These are phyloP conservation scores for Glaucomys volans DNA, from an alignment of 2,113 vertebrate species.

Conservation along the genomic window DNA sequence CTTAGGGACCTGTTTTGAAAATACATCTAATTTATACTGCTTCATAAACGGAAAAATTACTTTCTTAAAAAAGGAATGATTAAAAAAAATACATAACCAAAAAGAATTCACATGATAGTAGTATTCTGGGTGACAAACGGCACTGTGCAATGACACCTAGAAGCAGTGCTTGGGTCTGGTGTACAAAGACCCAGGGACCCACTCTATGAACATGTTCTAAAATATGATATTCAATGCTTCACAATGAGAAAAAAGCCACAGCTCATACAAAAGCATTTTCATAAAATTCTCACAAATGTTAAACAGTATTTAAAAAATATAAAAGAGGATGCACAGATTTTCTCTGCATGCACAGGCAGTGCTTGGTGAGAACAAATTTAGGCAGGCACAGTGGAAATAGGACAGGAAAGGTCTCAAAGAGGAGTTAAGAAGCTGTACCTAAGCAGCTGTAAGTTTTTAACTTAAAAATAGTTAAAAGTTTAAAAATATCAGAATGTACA, in stretches of 20 bases:
- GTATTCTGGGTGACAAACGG: conserved; percentile 79
- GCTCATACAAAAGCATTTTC: conserved; percentile 94
- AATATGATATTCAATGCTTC: conserved; percentile 90
- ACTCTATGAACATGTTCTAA: conserved; percentile 90
- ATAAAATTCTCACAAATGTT: conserved; percentile 97
- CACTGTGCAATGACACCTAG: conserved; percentile 84
- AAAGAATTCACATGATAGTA: conserved; percentile 87
- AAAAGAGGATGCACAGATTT: conserved; percentile 94
- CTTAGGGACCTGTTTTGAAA: conserved; percentile 87
- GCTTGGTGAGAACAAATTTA: conserved; percentile 93
- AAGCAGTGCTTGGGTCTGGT: conserved; percentile 87
- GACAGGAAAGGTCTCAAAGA: conserved; percentile 81
- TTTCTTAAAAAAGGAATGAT: conserved; percentile 84
- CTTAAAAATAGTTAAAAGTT: conserved; percentile 82
- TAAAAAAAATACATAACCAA: conserved; percentile 67
- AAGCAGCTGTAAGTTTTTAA: conserved; percentile 81
- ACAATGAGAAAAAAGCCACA: conserved; percentile 93
- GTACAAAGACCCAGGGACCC: conserved; percentile 86
- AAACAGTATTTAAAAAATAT: conserved; percentile 94
- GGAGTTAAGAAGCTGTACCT: conserved; percentile 87
- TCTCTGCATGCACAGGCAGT: conserved; percentile 95
- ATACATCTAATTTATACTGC: conserved; percentile 88
- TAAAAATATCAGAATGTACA: conserved; percentile 84
- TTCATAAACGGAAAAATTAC: conserved; percentile 85
- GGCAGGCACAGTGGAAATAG: conserved; percentile 93